These are phyloP conservation scores for Phytoseiulus persimilis DNA, from an alignment of 2,888 invertebrate genomes.

Conservation along the genomic window DNA sequence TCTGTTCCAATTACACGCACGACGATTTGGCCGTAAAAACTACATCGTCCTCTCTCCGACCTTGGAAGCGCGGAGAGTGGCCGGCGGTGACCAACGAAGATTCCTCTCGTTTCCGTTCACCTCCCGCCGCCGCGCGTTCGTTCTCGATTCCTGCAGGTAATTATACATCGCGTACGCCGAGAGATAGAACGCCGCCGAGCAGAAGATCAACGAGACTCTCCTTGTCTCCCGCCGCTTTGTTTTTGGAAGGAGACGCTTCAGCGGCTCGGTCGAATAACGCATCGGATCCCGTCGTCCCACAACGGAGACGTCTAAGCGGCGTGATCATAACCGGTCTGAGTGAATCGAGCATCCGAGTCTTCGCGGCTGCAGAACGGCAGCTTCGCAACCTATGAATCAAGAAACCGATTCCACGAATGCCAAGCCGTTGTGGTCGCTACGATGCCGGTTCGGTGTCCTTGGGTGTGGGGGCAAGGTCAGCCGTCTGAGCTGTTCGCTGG, in stretches of 20 bases:
- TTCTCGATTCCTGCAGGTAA: neutral
- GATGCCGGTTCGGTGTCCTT: neutral
- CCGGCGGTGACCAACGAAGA: neutral
- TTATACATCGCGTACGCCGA: neutral
- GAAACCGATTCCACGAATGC: neutral
- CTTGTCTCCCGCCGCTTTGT: neutral
- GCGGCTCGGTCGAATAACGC: too few species aligned
- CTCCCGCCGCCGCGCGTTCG: neutral
- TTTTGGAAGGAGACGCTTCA: too few species aligned
- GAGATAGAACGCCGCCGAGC: neutral
- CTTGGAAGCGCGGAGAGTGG: neutral
- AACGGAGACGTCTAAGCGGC: neutral
- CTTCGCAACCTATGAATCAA: neutral
- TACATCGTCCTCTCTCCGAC: neutral
- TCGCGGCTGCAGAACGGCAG: neutral
- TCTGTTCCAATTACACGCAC: neutral
- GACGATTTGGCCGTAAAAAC: neutral
- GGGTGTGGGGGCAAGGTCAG: conserved; percentile 34
- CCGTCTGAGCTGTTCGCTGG: neutral
- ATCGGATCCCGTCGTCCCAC: too few species aligned
- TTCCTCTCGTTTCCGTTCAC: neutral
- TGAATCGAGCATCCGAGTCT: neutral
- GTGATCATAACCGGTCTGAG: neutral
- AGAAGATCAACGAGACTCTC: neutral
- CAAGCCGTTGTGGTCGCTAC: neutral